These are phyloP conservation scores for Thomomys bottae DNA, from an alignment of 2,113 vertebrate genomes.

Conservation along the genomic window DNA sequence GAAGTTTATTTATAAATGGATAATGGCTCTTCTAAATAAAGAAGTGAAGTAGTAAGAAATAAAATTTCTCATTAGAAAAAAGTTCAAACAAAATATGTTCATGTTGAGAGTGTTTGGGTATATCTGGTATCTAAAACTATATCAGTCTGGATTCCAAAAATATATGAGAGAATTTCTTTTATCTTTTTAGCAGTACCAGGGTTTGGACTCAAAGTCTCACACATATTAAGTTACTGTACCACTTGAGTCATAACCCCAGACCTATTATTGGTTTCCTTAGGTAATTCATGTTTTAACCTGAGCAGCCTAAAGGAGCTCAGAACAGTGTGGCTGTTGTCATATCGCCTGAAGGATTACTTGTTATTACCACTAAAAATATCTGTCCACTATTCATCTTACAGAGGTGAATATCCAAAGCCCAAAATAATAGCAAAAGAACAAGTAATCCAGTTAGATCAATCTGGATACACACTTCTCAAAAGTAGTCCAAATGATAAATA, in stretches of 20 bases:
- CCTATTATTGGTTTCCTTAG: background rate
- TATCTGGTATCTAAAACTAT: background rate
- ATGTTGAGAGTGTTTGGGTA: background rate
- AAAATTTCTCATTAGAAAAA: constrained; percentile 3
- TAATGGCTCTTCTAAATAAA: constrained; percentile 1
- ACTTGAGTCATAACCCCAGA: no score
- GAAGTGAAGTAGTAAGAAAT: background rate
- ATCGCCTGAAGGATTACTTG: background rate
- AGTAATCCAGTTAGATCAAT: no score
- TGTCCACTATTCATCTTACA: background rate
- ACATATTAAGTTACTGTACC: no score
- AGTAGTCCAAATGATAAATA: no score
- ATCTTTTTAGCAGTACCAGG: no score
- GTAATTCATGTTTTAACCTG: background rate
- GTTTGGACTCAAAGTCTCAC: no score
- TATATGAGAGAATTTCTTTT: background rate
- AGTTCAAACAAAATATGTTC: background rate
- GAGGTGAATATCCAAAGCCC: no score
- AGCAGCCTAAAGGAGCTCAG: background rate
- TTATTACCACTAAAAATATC: background rate
- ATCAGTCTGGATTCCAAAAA: background rate
- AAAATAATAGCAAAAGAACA: no score
- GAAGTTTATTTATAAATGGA: background rate
- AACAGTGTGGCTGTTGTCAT: background rate
- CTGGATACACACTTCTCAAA: no score